Evolutionary conservation across 1,140 invertebrate species (phyloP).

Genomic region (Zaprionus gabonicus): DNA sequence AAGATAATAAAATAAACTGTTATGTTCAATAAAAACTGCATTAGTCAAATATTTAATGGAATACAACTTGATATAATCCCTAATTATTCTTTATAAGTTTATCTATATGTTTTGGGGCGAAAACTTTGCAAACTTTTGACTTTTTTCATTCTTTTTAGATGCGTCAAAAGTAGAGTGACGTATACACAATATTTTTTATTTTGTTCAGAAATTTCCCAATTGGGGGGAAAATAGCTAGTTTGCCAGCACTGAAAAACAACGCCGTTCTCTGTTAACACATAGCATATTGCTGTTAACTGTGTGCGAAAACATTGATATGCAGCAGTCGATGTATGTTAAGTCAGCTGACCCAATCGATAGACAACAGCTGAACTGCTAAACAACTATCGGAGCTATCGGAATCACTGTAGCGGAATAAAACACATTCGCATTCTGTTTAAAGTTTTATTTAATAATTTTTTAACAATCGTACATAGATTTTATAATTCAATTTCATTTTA

Average conservation of each 20-base stretch:
- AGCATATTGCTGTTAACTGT: too few relatives aligned
- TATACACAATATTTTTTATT: too few relatives aligned
- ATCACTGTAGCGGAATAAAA: background rate
- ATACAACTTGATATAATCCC: too few relatives aligned
- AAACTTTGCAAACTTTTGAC: too few relatives aligned
- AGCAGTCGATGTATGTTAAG: background rate
- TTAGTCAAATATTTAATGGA: background rate
- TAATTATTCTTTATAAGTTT: background rate
- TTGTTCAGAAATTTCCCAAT: too few relatives aligned
- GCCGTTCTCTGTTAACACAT: too few relatives aligned
- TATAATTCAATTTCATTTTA: background rate
- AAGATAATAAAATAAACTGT: conserved; percentile 78
- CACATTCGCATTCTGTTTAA: background rate
- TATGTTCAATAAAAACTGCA: conserved; percentile 68
- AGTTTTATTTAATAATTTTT: background rate
- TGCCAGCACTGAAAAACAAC: too few relatives aligned
- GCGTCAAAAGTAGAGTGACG: too few relatives aligned
- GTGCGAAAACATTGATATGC: background rate
- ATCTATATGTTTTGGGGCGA: background rate
- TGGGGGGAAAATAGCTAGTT: too few relatives aligned
- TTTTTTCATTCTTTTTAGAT: too few relatives aligned
- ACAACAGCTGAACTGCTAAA: background rate
- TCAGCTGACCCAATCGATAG: background rate
- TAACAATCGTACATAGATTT: background rate
- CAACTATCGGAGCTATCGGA: background rate